phyloP scores from a whole-genome alignment of 2,888 invertebrate species.

The Cetonia aurata region DNA sequence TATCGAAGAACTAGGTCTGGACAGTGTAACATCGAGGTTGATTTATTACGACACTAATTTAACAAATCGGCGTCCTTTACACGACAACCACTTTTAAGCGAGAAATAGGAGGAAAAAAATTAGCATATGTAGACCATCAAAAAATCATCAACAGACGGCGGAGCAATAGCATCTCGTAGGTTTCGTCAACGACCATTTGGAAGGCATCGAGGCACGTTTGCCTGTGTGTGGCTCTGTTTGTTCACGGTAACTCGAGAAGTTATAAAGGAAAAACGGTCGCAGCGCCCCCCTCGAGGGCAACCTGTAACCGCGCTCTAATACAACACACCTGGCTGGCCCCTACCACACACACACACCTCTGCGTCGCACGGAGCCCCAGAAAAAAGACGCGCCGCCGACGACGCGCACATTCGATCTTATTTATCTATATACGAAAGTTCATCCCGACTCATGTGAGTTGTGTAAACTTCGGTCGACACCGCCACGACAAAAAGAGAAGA shows the following conservation, averaged over 20 bases:
- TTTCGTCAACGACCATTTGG: constrained; percentile 28
- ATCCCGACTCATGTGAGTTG: constrained; percentile 40
- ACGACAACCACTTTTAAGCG: neutral
- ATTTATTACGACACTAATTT: neutral
- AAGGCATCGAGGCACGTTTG: constrained; percentile 21
- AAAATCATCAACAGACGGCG: constrained; percentile 10
- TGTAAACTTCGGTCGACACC: constrained; percentile 38
- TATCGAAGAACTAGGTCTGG: neutral
- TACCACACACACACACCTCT: constrained; percentile 32
- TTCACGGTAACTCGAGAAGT: constrained; percentile 54
- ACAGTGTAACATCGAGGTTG: neutral
- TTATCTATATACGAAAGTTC: constrained; percentile 36
- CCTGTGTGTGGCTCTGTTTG: constrained; percentile 54
- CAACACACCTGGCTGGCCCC: constrained; percentile 54
- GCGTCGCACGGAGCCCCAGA: constrained; percentile 38
- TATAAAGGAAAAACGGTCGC: constrained; percentile 43
- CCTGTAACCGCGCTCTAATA: constrained; percentile 48
- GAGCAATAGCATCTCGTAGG: neutral
- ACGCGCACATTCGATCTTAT: constrained; percentile 26
- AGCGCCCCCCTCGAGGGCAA: constrained; percentile 45
- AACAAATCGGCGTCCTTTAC: neutral
- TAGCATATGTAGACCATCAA: constrained; percentile 33
- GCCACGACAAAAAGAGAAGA: constrained; percentile 11
- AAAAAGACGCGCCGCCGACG: constrained; percentile 35
- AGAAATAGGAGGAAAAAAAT: neutral